These are phyloP conservation scores for Electrona antarctica DNA, from an alignment of 2,113 vertebrate species.

Conservation along the genomic window DNA sequence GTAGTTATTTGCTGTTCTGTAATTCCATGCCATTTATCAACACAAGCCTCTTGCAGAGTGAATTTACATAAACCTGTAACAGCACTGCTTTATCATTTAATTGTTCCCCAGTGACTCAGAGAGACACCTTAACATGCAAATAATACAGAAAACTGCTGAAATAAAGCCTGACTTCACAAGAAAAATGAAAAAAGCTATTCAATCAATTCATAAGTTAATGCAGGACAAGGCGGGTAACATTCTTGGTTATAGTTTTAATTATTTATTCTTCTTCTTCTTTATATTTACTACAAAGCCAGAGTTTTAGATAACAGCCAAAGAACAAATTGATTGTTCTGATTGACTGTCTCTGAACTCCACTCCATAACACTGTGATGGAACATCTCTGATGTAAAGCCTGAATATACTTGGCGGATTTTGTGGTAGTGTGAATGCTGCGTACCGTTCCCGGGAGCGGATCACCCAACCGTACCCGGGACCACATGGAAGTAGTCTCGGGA, in stretches of 20 bases:
- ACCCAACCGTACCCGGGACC: too few relatives aligned
- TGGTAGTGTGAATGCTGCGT: too few relatives aligned
- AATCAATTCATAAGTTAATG: slow-evolving; percentile 61
- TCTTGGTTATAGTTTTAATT: slow-evolving; percentile 38
- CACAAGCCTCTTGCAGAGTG: slow-evolving; percentile 58
- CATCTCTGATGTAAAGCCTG: too few relatives aligned
- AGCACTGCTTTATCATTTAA: slow-evolving; percentile 77
- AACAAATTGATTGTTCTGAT: too few relatives aligned
- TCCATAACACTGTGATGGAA: too few relatives aligned
- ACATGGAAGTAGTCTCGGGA: too few relatives aligned
- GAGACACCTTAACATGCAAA: slow-evolving; percentile 74
- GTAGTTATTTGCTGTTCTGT: slow-evolving; percentile 76
- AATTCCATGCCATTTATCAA: slow-evolving; percentile 75
- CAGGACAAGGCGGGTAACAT: slow-evolving; percentile 38
- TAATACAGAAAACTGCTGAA: slow-evolving; percentile 57
- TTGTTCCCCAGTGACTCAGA: slow-evolving; percentile 67
- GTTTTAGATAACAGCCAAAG: too few relatives aligned
- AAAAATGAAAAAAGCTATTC: slow-evolving; percentile 25
- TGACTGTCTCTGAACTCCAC: too few relatives aligned
- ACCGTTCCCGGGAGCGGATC: too few relatives aligned
- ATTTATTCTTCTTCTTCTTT: background rate
- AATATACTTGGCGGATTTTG: too few relatives aligned
- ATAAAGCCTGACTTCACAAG: slow-evolving; percentile 53
- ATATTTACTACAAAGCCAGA: too few relatives aligned
- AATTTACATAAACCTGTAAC: slow-evolving; percentile 79